These are phyloP conservation scores for Lomographa bimaculata DNA, from an alignment of 2,888 invertebrate genomes.

Conservation along the genomic window DNA sequence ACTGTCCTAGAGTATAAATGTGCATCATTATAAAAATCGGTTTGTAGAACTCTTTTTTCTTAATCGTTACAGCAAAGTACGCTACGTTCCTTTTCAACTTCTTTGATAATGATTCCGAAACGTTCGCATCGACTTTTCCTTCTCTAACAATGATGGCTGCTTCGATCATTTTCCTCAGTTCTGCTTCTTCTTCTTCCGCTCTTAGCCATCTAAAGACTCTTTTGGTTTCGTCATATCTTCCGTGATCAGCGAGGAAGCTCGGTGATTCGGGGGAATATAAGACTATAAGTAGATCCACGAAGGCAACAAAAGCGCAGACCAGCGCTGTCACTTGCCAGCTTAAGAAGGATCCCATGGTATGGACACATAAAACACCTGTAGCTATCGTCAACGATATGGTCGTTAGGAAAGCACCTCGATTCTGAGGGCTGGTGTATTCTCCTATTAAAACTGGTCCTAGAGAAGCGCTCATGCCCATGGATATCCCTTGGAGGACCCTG, in stretches of 20 bases:
- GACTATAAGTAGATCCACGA: constrained; percentile 61
- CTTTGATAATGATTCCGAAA: constrained; percentile 38
- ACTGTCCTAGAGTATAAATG: constrained; percentile 42
- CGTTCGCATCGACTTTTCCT: constrained; percentile 43
- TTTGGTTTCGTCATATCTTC: constrained; percentile 73
- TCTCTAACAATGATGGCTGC: constrained; percentile 49
- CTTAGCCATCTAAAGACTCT: constrained; percentile 79
- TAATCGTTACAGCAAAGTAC: constrained; percentile 39
- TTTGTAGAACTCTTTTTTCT: constrained; percentile 50
- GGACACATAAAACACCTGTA: constrained; percentile 79
- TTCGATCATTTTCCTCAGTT: constrained; percentile 54
- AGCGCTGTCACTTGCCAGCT: constrained; percentile 78
- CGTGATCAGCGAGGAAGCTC: constrained; percentile 82
- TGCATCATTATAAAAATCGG: constrained; percentile 53
- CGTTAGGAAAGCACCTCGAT: constrained; percentile 82
- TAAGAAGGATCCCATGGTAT: constrained; percentile 81
- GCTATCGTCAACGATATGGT: constrained; percentile 80
- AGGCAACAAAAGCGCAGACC: constrained; percentile 60
- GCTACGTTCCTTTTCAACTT: constrained; percentile 36
- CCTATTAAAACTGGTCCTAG: constrained; percentile 68
- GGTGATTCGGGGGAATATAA: constrained; percentile 82
- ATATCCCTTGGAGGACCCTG: constrained; percentile 56
- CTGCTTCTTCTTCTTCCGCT: constrained; percentile 62
- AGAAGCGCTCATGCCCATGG: constrained; percentile 68
- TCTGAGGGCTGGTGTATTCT: constrained; percentile 75